Evolutionary conservation across 2,797 vertebrate species (phyloP).

Genomic region (Percopsis omiscomaycus): DNA sequence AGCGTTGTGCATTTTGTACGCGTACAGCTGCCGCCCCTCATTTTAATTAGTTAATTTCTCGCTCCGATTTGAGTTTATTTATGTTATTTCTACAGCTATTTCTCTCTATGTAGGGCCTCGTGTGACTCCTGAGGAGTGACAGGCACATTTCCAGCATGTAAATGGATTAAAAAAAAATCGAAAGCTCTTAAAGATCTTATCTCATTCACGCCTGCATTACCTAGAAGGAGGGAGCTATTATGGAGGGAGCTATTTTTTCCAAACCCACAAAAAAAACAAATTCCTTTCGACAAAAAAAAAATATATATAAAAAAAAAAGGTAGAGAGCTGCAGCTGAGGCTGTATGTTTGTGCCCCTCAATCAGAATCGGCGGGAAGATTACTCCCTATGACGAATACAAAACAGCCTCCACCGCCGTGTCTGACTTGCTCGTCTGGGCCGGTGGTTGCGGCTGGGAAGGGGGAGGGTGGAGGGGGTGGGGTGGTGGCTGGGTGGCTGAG

Average conservation of each 20-base stretch:
- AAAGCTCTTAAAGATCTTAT: conserved; percentile 29
- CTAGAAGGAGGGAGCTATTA: neutral
- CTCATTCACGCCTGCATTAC: neutral
- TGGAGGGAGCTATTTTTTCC: neutral
- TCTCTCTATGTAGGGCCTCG: conserved; percentile 26
- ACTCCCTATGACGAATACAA: conserved; percentile 62
- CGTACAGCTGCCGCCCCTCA: neutral
- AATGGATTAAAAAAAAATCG: conserved; percentile 23
- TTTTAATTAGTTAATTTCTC: neutral
- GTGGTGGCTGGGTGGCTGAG: neutral
- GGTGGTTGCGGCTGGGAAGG: conserved; percentile 55
- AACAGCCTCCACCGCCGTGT: conserved; percentile 54
- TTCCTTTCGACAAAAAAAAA: conserved; percentile 16
- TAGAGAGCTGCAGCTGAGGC: conserved; percentile 8
- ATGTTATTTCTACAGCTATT: conserved; percentile 7
- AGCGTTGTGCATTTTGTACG: neutral
- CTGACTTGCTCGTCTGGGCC: conserved; percentile 34
- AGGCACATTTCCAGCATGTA: conserved; percentile 21
- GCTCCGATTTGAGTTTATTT: conserved; percentile 20
- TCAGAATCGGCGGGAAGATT: conserved; percentile 67
- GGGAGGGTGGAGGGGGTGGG: conserved; percentile 25
- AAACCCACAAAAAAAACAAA: too few species aligned
- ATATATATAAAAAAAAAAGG: too few species aligned
- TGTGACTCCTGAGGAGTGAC: conserved; percentile 27
- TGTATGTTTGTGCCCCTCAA: conserved; percentile 49